A percentile compares a stretch with the other conserved stretches of the same genome.
These are phyloP conservation scores for Pinna nobilis DNA, from an alignment of 1,140 invertebrate genomes.

Conservation along the genomic window DNA sequence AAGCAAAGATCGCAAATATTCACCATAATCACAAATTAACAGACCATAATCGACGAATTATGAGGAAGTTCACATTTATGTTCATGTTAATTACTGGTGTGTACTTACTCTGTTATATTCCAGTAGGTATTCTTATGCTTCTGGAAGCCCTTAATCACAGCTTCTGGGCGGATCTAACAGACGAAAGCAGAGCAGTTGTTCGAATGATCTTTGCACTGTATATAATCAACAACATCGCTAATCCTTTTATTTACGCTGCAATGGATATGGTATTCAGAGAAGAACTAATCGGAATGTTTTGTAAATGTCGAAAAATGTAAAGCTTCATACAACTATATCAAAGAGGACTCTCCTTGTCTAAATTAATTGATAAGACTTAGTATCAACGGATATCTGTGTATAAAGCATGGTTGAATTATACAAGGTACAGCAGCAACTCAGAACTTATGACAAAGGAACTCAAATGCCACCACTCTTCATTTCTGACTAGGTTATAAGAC, in stretches of 20 bases:
- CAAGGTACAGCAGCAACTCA: too few relatives aligned
- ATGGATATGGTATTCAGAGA: not conserved
- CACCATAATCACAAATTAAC: not conserved
- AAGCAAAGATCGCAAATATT: too few relatives aligned
- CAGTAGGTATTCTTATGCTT: not conserved
- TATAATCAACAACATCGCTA: not conserved
- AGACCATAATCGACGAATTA: not conserved
- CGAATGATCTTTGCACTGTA: not conserved
- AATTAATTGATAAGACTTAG: too few relatives aligned
- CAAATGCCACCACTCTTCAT: too few relatives aligned
- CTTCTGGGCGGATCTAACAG: conserved; percentile 2
- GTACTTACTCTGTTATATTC: conserved; percentile 1
- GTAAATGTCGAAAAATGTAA: too few relatives aligned
- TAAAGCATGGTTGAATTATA: too few relatives aligned
- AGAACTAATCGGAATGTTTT: not conserved
- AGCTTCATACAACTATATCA: too few relatives aligned
- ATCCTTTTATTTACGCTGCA: conserved; percentile 9
- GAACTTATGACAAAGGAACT: too few relatives aligned
- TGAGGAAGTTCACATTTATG: conserved; percentile 6
- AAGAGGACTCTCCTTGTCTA: too few relatives aligned
- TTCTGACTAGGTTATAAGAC: too few relatives aligned
- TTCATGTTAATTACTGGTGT: conserved; percentile 10
- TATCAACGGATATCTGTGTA: too few relatives aligned
- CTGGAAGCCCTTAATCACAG: not conserved
- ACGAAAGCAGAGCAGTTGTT: not conserved